Evolutionary conservation across 2,888 invertebrate species (phyloP).

Genomic region (Autographa pulchrina): DNA sequence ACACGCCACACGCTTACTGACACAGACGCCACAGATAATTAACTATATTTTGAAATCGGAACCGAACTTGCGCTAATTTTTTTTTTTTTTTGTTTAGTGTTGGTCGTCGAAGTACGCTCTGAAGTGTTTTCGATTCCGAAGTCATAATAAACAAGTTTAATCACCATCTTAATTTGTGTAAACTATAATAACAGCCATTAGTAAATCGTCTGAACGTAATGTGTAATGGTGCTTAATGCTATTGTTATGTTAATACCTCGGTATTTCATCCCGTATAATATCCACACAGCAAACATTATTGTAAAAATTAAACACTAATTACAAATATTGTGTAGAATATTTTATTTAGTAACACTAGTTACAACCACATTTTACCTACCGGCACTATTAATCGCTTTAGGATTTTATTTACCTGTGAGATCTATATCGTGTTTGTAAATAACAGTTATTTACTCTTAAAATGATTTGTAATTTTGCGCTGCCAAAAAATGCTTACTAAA

Average conservation of each 20-base stretch:
- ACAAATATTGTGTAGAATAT: constrained; percentile 25
- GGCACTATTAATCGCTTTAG: constrained; percentile 40
- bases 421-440: neutral
- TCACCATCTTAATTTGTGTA: constrained; percentile 55
- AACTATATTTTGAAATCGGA: constrained; percentile 62
- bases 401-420: neutral
- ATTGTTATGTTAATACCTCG: constrained; percentile 31
- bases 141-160: constrained; percentile 60
- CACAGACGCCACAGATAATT: constrained; percentile 55
- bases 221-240: constrained; percentile 34
- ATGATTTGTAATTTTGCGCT: neutral
- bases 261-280: constrained; percentile 31
- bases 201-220: constrained; percentile 20
- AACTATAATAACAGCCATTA: constrained; percentile 39
- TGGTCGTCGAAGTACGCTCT: constrained; percentile 13
- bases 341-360: constrained; percentile 38
- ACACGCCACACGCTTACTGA: constrained; percentile 64
- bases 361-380: constrained; percentile 63
- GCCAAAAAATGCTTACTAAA: neutral
- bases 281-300: constrained; percentile 29
- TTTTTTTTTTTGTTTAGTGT: neutral
- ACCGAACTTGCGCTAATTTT: constrained; percentile 52
- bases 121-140: constrained; percentile 65
- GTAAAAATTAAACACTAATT: constrained; percentile 13
- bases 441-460: neutral